Evolutionary conservation across 2,797 vertebrate species (phyloP), one percentile per base, ranked within the genome.

Genomic region (Zonotrichia albicollis): DNA sequence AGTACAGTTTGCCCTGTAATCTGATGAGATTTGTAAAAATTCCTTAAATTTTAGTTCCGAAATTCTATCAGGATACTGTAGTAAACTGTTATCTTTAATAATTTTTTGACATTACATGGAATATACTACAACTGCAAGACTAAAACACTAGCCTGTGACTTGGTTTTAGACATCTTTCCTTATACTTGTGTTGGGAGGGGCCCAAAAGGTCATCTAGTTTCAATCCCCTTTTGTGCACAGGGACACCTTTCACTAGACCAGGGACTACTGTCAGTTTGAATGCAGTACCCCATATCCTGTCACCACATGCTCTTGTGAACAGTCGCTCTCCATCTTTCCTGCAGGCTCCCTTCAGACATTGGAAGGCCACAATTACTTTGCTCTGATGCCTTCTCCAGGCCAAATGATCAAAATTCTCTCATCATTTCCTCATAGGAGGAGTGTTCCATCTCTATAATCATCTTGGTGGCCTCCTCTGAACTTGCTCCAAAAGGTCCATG

Each of bases 301-400:
- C 30, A 20, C 18, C 32, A 27, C 15, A 15, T 60, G 45, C 10
- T 46, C n/a, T 46, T 83, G 21, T 30, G 19, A 65, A 57, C 19
- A 30, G 9, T 32, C 21, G 60, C 30, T 65, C 25, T 71, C 40
- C 6, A 6, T 25, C 13, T 58, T 65, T 40, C n/a, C 19, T 60
- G 7, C 21, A 72, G 45, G 10, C 18, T 84, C 38, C 11, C 38
- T 58, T 77, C 45, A 53, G 45, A 26, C 40, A 8, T 15, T 53
- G 26, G 26, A 77, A 78, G 45, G 18, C 40, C 1, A 0, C 22
- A 36, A 2, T 40, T 60, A 17, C 13, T 6, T 66, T 2, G 0
- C 53, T 40, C 16, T 58, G 54, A 42, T 50, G 13, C 20, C 20
- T 40, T 77, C 45, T 46, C 40, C 26, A 46, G 30, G 11, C 7